phyloP scores from a whole-genome alignment of 2,113 vertebrate genomes.

The Cottus gobio region DNA sequence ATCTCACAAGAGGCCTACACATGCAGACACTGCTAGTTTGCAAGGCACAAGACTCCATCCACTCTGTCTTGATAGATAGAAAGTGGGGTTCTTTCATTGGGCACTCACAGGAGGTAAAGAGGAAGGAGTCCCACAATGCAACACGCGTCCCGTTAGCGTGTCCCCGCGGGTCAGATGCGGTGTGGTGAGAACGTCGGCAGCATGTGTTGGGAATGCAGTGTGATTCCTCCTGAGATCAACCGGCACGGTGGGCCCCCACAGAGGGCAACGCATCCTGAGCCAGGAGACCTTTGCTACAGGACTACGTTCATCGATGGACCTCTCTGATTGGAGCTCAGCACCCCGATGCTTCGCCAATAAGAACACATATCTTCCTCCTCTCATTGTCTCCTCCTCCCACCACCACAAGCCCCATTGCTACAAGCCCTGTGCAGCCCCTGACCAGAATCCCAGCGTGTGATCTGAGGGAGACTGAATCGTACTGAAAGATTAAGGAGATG shows the following conservation, averaged over 20 bases:
- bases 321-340: conserved; percentile 54
- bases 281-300: conserved; percentile 50
- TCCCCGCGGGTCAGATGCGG: conserved; percentile 7
- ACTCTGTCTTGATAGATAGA: background rate
- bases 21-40: conserved; percentile 9
- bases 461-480: conserved; percentile 57
- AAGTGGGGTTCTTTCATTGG: background rate
- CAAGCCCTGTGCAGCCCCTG: conserved; percentile 44
- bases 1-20: conserved; percentile 74
- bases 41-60: conserved; percentile 14
- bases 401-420: conserved; percentile 5
- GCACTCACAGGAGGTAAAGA: conserved; percentile 26
- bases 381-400: conserved; percentile 20
- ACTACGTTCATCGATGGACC: conserved; percentile 48
- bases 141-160: background rate
- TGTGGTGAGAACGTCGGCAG: conserved; percentile 14
- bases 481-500: conserved; percentile 70
- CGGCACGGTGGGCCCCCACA: conserved; percentile 4
- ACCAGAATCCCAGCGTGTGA: conserved; percentile 60
- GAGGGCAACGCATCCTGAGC: conserved; percentile 20
- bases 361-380: conserved; percentile 47
- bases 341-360: conserved; percentile 9
- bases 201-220: conserved; percentile 7
- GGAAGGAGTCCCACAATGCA: conserved; percentile 1
- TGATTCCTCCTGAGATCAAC: conserved; percentile 12